Percentiles rank a stretch among this genome's conserved stretches.
phyloP scores from a whole-genome alignment of 2,113 vertebrate species.

The Fregetta grallaria region DNA sequence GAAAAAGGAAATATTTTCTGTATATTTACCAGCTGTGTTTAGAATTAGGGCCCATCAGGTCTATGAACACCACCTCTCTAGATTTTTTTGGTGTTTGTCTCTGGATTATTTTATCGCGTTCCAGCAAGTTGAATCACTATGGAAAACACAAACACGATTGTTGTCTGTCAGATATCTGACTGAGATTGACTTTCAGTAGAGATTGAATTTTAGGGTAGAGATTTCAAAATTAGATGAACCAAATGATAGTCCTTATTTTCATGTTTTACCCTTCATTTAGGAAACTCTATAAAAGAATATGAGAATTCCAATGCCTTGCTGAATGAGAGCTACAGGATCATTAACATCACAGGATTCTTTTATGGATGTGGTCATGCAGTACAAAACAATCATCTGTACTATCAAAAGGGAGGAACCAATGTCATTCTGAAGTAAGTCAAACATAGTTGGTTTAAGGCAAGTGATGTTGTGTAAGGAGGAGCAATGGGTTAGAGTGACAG shows the following conservation, averaged over 20 bases:
- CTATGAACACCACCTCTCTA: background rate
- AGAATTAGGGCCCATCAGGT: background rate
- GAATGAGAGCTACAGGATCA: constrained; percentile 74
- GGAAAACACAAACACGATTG: background rate
- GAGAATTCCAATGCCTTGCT: constrained; percentile 80
- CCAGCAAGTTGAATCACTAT: background rate
- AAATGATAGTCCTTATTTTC: background rate
- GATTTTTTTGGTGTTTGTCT: background rate
- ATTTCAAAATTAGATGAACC: background rate
- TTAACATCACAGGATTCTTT: constrained; percentile 83
- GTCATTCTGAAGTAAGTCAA: constrained; percentile 83
- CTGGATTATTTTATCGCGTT: background rate
- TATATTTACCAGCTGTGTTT: background rate
- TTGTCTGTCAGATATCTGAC: background rate
- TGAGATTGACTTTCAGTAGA: background rate
- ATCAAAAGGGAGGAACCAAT: constrained; percentile 86
- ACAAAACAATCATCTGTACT: constrained; percentile 89
- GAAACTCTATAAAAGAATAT: constrained; percentile 84
- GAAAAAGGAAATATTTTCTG: background rate
- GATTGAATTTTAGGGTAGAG: background rate
- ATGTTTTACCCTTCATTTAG: constrained; percentile 55
- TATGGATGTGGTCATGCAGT: constrained; percentile 89
- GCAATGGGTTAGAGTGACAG: background rate
- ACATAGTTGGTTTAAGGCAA: background rate
- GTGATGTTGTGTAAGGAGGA: background rate